Base-by-base conservation (phyloP, 1,140 invertebrate genomes). In the Hylaeus volcanicus region DNA sequence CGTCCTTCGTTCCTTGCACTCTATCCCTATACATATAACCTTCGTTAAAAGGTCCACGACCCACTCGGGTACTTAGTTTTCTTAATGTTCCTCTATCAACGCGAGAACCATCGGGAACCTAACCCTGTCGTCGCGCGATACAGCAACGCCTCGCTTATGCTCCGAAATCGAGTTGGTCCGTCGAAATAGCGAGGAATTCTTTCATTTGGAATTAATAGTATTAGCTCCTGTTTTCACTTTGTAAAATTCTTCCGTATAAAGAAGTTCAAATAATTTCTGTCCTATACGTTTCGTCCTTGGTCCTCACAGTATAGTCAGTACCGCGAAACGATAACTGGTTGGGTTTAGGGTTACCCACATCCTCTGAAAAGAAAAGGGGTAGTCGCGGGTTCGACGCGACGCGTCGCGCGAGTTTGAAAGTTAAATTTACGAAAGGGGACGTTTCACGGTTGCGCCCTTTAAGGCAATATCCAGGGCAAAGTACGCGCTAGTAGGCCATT, bases 11-110 rank as follows among this genome's bases (percentile, higher is more conserved):
- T 75, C 86, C 60, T 76, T 69, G 64, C 14, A 58, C 60, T 45
- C 68, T 56, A 6, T 56, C 55, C 26, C 53, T 43, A 26, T 55
- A 53, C 37, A 2, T 73, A 58, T 65, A 55, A 74, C 72, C 64
- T 86, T 87, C 64, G 85, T 83, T 84, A 87, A 79, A 83, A 41
- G 85, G 71, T 83, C 81, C 64, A 56, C 64, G 43, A 81, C 56
- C 74, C 41, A 53, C 70, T 70, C 79, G 48, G 56, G 37, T 45
- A 81, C 76, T 66, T 82, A 78, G 60, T 84, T 81, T 80, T 82
- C 75, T 86, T 88, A 85, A 86, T 82, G 84, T 88, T 65, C 68
- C 74, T 53, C 74, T 58, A 74, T 79, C 70, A 56, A 41, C 12
- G 43, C 51, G 41, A 61, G 55, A 69, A 39, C 81, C 72, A 83